Evolutionary conservation across 2,888 invertebrate genomes (phyloP), one percentile per base, ranked within the genome.

Genomic region (Lysandra bellargus): DNA sequence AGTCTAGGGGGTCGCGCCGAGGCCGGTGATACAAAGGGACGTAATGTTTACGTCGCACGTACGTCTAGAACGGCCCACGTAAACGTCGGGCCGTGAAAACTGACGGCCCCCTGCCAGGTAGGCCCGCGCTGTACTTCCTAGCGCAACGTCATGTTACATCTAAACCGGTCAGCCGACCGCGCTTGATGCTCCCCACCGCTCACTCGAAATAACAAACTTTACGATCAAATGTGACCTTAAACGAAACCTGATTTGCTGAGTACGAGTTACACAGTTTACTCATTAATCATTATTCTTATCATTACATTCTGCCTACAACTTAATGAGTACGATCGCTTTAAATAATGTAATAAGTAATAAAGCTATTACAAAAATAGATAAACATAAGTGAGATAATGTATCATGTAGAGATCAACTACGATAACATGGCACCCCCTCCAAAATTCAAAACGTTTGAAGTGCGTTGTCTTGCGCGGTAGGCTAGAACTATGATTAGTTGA

Each of bases 1-100:
- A 23, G 79, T 84, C 83, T 82, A 80, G 84, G 80, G 72, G 84
- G 84, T 78, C 80, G 79, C 81, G 80, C 83, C 76, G 49, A 12
- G 40, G n/a, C 12, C n/a, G 2, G 40, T 23, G 49, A 57, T 57
- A 76, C 76, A 53, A 30, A 76, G 30, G 49, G 75, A 49, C 23
- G 40, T 53, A 23, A 14, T 57, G 76, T 53, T 57, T 33, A 33
- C 33, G 75, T 14, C 49, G 23, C 75, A 49, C 75, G 33, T 7
- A 23, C 74, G 44, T 44, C n/a, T 44, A n/a, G 3, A 23, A 37
- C 74, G 74, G 37, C 69, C 69, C 69, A 69, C 74, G 40, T 74
- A 74, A 40, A 40, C 74, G 74, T 7, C 74, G 44, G 23, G 74
- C 40, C 74, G n/a, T 44, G n/a, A n/a, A n/a, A 40, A 33, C 69